Percentiles rank a stretch among this genome's conserved stretches.
phyloP scores from a whole-genome alignment of 2,113 vertebrate species.

The Aythya baeri region DNA sequence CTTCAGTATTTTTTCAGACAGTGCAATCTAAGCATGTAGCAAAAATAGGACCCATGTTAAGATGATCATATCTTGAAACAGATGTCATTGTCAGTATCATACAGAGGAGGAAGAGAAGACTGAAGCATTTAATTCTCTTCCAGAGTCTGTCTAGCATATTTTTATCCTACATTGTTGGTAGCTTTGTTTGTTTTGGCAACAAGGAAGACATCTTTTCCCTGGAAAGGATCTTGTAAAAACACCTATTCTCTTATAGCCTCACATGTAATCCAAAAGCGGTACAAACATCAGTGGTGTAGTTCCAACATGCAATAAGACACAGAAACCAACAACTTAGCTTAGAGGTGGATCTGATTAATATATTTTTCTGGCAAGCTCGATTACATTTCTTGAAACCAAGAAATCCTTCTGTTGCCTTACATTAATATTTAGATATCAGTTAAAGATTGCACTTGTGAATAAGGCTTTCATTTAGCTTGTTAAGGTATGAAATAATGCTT shows the following conservation, averaged over 20 bases:
- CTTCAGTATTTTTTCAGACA: not conserved
- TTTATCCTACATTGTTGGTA: not conserved
- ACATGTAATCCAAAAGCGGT: not conserved
- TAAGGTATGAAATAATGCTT: not conserved
- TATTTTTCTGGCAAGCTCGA: not conserved
- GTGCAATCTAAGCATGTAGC: not conserved
- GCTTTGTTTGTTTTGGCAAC: not conserved
- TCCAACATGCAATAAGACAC: not conserved
- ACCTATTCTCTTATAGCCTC: not conserved
- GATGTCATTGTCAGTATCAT: not conserved
- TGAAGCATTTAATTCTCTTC: not conserved
- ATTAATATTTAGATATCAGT: not conserved
- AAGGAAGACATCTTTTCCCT: not conserved
- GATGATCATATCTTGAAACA: not conserved
- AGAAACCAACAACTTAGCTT: not conserved
- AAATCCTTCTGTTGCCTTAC: not conserved
- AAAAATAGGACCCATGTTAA: not conserved
- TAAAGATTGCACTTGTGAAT: not conserved
- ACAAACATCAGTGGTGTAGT: not conserved
- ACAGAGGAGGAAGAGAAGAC: not conserved
- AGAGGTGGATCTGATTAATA: not conserved
- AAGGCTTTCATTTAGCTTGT: not conserved
- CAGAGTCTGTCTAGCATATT: not conserved
- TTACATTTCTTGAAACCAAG: not conserved
- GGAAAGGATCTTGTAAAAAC: not conserved